phyloP scores from a whole-genome alignment of 2,888 invertebrate species.

The Macrophya annulata region DNA sequence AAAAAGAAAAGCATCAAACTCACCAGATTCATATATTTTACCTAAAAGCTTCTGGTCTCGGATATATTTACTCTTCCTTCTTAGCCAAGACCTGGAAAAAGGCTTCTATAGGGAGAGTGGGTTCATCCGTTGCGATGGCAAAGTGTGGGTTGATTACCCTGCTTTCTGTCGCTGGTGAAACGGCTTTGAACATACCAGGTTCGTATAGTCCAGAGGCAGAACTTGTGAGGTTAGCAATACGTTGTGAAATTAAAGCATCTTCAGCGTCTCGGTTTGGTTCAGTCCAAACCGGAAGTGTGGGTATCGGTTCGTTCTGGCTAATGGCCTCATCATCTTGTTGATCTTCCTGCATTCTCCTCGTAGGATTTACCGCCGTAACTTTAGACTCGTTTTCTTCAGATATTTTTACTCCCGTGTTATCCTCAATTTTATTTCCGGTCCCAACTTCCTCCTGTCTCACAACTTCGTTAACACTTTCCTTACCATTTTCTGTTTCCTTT shows the following conservation, averaged over 20 bases:
- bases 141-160: slow-evolving; percentile 86
- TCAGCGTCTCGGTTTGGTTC: slow-evolving; percentile 32
- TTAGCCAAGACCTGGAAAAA: slow-evolving; percentile 89
- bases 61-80: slow-evolving; percentile 79
- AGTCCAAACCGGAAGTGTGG: slow-evolving; percentile 24
- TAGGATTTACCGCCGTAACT: slow-evolving; percentile 15
- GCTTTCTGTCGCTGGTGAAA: slow-evolving; percentile 82
- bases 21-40: slow-evolving; percentile 1
- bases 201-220: slow-evolving; percentile 88
- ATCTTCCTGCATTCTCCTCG: slow-evolving; percentile 38
- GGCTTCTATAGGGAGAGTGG: slow-evolving; percentile 90
- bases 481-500: slow-evolving; percentile 63
- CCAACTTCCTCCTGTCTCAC: slow-evolving; percentile 41
- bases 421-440: slow-evolving; percentile 22
- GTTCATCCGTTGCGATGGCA: slow-evolving; percentile 89
- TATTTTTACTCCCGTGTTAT: background rate
- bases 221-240: slow-evolving; percentile 88
- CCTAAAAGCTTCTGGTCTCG: background rate
- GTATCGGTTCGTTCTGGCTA: slow-evolving; percentile 51
- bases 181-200: slow-evolving; percentile 87
- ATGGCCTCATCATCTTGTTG: slow-evolving; percentile 39
- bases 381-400: background rate
- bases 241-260: slow-evolving; percentile 80
- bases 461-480: slow-evolving; percentile 54
- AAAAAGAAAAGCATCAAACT: slow-evolving; percentile 9